Evolutionary conservation across 2,888 invertebrate genomes (phyloP), one percentile per base, ranked within the genome.

Genomic region (Thecophora atra): DNA sequence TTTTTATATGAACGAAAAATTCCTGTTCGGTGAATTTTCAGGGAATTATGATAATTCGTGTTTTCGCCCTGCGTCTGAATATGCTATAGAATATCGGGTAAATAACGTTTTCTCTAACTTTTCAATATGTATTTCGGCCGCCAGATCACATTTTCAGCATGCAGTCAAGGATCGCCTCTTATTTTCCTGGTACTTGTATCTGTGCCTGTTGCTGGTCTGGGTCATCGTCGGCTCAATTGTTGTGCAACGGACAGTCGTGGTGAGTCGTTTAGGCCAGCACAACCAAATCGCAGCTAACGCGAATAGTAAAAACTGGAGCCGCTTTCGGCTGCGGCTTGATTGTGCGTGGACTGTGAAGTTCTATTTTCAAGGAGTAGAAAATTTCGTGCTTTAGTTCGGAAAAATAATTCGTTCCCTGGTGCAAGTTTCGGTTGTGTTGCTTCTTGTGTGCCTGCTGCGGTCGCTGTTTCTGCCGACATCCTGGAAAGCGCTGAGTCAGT

Each of bases 371-470:
- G n/a, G n/a, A n/a, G n/a, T n/a, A n/a, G n/a, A n/a, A n/a, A n/a
- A n/a, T n/a, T n/a, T n/a, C n/a, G n/a, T n/a, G n/a, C n/a, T 67
- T 3, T 28, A 86, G 84, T 80, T 85, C 69, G 84, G 82, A 0
- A 77, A 74, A 70, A 64, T 82, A 0, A 58, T 81, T 1, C 81
- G 84, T 0, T 81, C 79, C 44, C 73, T 80, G 47, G 77, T 81
- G 0, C 58, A 78, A 21, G 30, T 72, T 0, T 76, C 81, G 0
- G 5, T 81, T 26, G 74, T n/a, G 3, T 63, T 83, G 1, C 21
- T 85, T 60, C 0, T 76, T 1, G 5, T 84, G 0, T 81, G 80
- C 56, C 64, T 84, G 3, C 19, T 76, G 19, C 79, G 84, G 0
- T 80, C 84, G 3, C 19, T 81, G 0, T 81, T 82, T 56, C 68